Base-by-base conservation (phyloP, 2,113 vertebrate genomes). In the Chaenogobius annularis region DNA sequence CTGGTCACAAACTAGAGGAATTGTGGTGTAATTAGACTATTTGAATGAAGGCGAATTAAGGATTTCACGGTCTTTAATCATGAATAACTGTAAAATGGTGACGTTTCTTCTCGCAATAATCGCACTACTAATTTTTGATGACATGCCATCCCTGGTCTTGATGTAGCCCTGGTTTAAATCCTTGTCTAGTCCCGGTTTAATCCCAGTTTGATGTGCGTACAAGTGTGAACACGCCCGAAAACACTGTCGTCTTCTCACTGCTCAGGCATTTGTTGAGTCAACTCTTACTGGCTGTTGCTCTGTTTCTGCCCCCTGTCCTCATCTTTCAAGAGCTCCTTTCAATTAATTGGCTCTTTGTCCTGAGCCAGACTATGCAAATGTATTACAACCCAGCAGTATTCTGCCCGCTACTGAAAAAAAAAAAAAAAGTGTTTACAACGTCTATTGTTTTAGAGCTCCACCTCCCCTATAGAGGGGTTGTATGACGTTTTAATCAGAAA, bases 401-500 rank as follows among this genome's bases (percentile, higher is more conserved):
- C 94, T 95, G 86, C 92, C 26, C 91, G 93, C 94, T 96, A 93
- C 92, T 96, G 95, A 94, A 94, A 26, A 75, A 40, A 31, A 31
- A 31, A 31, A 31, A 31, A 31, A 96, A 96, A 94, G 93, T 91
- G 88, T 95, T 95, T 95, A 96, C 94, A 95, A 94, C 94, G 94
- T 85, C 91, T 81, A 95, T 97, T 98, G 96, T 98, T 94, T 96
- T 93, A 90, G 91, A 90, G 93, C 93, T 84, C 93, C 93, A 85
- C 94, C 95, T 95, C 95, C 94, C 93, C 93, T 92, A 91, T 88
- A 87, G 91, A 89, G 88, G 87, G 82, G 94, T 92, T 90, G 93
- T 95, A 95, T 96, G 96, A 96, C 96, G 95, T 94, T 97, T 97
- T 97, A 97, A 98, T 98, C 96, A 96, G 94, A 95, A 96, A 95